These are phyloP conservation scores for Popillia japonica DNA, from an alignment of 1,140 invertebrate species.

Conservation along the genomic window DNA sequence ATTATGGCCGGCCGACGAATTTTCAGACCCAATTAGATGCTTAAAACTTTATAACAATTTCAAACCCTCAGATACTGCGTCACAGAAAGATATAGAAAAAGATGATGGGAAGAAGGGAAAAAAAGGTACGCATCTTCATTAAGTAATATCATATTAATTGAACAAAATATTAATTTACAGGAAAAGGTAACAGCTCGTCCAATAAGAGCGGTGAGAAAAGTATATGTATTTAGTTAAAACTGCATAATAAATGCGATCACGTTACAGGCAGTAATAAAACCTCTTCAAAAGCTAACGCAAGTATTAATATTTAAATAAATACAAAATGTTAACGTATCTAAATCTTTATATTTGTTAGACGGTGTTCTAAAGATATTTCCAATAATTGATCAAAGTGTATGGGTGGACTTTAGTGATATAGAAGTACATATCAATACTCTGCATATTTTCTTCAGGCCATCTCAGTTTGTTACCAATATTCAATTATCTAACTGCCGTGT, in stretches of 20 bases:
- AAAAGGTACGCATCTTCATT: constrained; percentile 22
- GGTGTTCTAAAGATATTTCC: constrained; percentile 9
- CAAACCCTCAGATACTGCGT: constrained; percentile 10
- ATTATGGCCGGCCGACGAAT: constrained; percentile 48
- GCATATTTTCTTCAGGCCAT: constrained; percentile 57
- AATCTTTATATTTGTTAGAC: not conserved
- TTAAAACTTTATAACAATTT: constrained; percentile 53
- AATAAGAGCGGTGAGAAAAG: not conserved
- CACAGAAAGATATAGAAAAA: constrained; percentile 21
- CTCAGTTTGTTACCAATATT: constrained; percentile 49
- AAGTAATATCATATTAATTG: not conserved
- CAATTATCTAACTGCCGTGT: constrained; percentile 51
- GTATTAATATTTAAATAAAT: not conserved
- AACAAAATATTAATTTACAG: not conserved
- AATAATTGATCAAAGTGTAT: constrained; percentile 49
- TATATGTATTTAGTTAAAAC: not conserved
- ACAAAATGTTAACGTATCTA: not conserved
- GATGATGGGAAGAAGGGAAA: constrained; percentile 13
- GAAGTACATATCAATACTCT: constrained; percentile 48
- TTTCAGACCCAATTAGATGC: constrained; percentile 49
- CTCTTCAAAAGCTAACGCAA: constrained; percentile 16
- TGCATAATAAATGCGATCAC: not conserved
- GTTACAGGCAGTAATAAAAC: constrained; percentile 10
- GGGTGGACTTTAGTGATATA: constrained; percentile 58
- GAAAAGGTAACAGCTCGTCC: too few relatives aligned